phyloP scores from a whole-genome alignment of 2,888 invertebrate species.

The Rhingia rostrata region DNA sequence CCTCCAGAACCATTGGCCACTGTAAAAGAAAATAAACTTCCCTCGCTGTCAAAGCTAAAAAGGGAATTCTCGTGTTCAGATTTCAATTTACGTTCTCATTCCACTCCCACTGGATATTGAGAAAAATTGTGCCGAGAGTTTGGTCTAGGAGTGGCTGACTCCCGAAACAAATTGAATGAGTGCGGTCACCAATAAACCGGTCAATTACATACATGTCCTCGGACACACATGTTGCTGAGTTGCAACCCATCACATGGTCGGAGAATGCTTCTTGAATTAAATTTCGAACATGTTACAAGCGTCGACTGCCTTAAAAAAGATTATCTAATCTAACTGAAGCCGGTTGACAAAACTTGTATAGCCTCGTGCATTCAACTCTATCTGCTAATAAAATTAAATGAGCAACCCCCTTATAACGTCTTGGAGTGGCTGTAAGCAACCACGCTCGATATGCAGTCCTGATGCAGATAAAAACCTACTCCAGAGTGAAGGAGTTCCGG shows the following conservation, averaged over 20 bases:
- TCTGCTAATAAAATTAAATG: constrained; percentile 60
- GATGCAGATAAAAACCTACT: constrained; percentile 7
- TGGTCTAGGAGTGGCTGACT: background rate
- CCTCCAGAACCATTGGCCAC: constrained; percentile 43
- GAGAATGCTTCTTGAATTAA: constrained; percentile 22
- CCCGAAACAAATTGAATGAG: constrained; percentile 24
- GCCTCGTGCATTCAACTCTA: constrained; percentile 12
- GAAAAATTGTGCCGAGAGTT: constrained; percentile 48
- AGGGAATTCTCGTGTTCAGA: constrained; percentile 28
- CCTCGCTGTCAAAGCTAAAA: constrained; percentile 1
- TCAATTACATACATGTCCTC: constrained; percentile 48
- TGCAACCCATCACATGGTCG: constrained; percentile 18
- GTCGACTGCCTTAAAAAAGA: constrained; percentile 44
- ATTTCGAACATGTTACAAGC: constrained; percentile 12
- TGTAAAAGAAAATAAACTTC: constrained; percentile 52
- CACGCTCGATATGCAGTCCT: constrained; percentile 46
- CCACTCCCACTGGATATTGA: constrained; percentile 14
- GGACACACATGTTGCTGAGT: constrained; percentile 54
- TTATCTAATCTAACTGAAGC: constrained; percentile 41
- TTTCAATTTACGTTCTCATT: constrained; percentile 45
- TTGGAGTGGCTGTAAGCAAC: constrained; percentile 35
- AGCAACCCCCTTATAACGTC: constrained; percentile 61
- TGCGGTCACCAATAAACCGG: constrained; percentile 49
- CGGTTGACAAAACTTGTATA: constrained; percentile 11
- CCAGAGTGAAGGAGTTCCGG: constrained; percentile 12